A percentile compares a stretch with the other conserved stretches of the same genome.
Conservation (phyloP, 2,797 vertebrate species). For the Chaenodraco wilsoni region DNA sequence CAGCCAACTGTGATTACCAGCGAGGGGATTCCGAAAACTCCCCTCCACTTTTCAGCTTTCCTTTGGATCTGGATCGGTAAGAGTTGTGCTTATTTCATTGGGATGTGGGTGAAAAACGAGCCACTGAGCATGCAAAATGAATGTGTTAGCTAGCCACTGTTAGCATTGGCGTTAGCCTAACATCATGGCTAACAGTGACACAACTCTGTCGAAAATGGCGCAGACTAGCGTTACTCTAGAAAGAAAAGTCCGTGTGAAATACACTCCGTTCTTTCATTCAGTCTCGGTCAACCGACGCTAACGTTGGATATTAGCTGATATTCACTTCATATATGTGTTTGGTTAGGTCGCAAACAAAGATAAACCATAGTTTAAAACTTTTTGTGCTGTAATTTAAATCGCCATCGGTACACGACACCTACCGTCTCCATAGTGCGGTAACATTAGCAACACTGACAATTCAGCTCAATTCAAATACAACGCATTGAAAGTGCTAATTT, state of each 20-base stretch:
- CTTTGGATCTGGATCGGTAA: conserved; percentile 85
- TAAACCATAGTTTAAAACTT: conserved; percentile 60
- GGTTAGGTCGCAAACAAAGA: not conserved
- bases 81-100: conserved; percentile 38
- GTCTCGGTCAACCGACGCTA: accelerated
- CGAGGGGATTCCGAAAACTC: conserved; percentile 70
- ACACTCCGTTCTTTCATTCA: not conserved
- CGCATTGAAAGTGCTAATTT: not conserved
- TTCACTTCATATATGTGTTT: accelerated
- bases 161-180: conserved; percentile 70
- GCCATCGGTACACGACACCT: conserved; percentile 58
- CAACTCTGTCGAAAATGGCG: conserved; percentile 82
- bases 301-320: not conserved
- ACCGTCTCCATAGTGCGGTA: conserved; percentile 34
- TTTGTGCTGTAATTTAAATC: conserved; percentile 62
- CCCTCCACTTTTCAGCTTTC: conserved; percentile 85
- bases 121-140: conserved; percentile 43
- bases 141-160: conserved; percentile 54
- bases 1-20: conserved; percentile 84
- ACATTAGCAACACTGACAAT: conserved; percentile 10
- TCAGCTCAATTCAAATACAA: not conserved
- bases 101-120: not conserved
- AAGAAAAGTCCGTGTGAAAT: conserved; percentile 65
- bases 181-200: conserved; percentile 74
- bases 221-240: conserved; percentile 70